Conservation (phyloP, 2,797 vertebrate species). For the Lepilemur septentrionalis region DNA sequence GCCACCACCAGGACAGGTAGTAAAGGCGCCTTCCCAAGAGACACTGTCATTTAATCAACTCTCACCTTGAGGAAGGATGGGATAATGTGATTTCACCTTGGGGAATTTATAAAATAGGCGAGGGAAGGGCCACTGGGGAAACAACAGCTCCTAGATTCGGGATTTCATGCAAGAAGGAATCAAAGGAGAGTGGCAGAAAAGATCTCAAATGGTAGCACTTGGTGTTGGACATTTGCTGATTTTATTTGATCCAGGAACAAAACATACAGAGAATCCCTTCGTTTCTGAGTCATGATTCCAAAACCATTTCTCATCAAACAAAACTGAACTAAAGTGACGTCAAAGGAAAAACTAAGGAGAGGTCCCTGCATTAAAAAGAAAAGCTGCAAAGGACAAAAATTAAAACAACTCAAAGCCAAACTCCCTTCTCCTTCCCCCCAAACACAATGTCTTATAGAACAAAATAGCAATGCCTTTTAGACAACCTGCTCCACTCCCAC, state of each 20-base stretch:
- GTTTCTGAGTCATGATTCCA: background rate
- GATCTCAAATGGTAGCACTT: background rate
- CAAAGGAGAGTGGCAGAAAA: background rate
- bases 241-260: background rate
- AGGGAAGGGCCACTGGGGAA: background rate
- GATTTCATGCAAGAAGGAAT: background rate
- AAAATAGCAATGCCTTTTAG: background rate
- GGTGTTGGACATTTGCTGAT: background rate
- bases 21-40: background rate
- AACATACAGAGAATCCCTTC: background rate
- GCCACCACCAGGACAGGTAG: background rate
- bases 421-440: accelerated
- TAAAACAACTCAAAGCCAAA: background rate
- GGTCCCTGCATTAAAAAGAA: background rate
- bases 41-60: background rate
- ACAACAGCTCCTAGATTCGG: background rate
- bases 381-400: background rate
- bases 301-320: conserved; percentile 27
- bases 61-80: background rate
- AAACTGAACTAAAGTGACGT: background rate
- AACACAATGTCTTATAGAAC: background rate
- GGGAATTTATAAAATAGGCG: conserved; percentile 6
- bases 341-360: conserved; percentile 22
- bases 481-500: background rate
- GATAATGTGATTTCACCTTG: background rate